These are phyloP conservation scores for Hippocampus mohnikei DNA, from an alignment of 2,113 vertebrate species.

Conservation along the genomic window DNA sequence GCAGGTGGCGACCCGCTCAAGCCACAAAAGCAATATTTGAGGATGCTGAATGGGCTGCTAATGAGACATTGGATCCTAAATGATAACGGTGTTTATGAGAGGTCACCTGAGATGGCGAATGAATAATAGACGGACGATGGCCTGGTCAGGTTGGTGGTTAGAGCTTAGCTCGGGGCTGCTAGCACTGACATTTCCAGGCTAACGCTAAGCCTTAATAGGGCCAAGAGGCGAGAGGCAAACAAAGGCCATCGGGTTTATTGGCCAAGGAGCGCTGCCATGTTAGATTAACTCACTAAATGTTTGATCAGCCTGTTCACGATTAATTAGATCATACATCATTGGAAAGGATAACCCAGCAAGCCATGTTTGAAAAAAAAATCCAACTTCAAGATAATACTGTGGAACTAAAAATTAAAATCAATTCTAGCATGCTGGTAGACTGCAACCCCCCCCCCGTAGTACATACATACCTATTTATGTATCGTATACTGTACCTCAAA, in stretches of 20 bases:
- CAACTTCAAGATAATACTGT: background rate
- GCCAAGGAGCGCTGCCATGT: constrained; percentile 4
- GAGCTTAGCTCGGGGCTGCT: constrained; percentile 21
- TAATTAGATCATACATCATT: background rate
- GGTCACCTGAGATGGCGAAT: constrained; percentile 53
- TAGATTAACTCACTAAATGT: background rate
- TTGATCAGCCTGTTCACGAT: background rate
- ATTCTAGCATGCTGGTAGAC: background rate
- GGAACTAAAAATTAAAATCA: background rate
- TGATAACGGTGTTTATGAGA: constrained; percentile 66
- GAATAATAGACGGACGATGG: constrained; percentile 60
- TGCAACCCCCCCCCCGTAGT: no score
- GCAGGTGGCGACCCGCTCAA: constrained; percentile 8
- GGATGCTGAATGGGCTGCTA: constrained; percentile 51
- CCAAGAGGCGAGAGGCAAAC: constrained; percentile 34
- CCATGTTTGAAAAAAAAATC: background rate
- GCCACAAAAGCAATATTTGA: constrained; percentile 48
- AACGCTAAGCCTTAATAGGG: background rate
- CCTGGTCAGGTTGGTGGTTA: constrained; percentile 27
- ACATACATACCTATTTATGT: no score
- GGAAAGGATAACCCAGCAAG: background rate
- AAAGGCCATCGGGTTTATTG: constrained; percentile 35
- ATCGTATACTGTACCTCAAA: no score
- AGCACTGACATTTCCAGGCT: constrained; percentile 21
- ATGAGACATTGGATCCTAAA: constrained; percentile 72